Conservation (phyloP, 2,797 vertebrate species). For the Pelochelys cantorii region DNA sequence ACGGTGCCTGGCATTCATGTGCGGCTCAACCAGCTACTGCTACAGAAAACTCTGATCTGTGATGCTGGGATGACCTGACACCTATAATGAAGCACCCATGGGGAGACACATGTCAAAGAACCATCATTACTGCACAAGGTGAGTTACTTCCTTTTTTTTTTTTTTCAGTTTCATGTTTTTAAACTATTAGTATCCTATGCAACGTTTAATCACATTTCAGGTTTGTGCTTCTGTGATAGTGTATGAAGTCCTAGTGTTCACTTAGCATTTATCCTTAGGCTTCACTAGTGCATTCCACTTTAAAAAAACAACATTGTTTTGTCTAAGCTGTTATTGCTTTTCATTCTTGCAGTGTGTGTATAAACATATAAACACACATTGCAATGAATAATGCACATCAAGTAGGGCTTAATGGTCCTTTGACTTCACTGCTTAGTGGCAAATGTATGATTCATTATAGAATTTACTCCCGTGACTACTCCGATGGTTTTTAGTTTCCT, state of each 20-base stretch:
- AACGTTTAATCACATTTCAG: background rate
- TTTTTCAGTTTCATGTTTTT: background rate
- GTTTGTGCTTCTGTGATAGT: background rate
- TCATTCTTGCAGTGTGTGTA: rapidly evolving
- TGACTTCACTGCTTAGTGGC: background rate
- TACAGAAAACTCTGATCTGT: too few relatives aligned
- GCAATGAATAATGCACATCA: background rate
- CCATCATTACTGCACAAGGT: too few relatives aligned
- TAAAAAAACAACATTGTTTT: background rate
- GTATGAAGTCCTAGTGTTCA: background rate
- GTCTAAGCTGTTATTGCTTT: background rate
- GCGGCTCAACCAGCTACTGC: too few relatives aligned
- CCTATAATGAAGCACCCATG: too few relatives aligned
- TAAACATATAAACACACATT: background rate
- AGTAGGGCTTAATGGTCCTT: background rate
- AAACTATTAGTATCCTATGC: background rate
- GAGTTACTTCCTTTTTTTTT: background rate
- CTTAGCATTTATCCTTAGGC: background rate
- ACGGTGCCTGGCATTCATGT: too few relatives aligned
- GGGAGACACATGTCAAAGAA: too few relatives aligned
- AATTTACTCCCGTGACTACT: background rate
- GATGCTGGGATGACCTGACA: too few relatives aligned
- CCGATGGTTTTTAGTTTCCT: background rate
- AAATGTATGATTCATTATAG: background rate
- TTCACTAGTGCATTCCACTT: background rate